Percentiles rank a stretch among this genome's conserved stretches.
Evolutionary conservation across 2,888 invertebrate species (phyloP).

Genomic region (Eristalis arbustorum): DNA sequence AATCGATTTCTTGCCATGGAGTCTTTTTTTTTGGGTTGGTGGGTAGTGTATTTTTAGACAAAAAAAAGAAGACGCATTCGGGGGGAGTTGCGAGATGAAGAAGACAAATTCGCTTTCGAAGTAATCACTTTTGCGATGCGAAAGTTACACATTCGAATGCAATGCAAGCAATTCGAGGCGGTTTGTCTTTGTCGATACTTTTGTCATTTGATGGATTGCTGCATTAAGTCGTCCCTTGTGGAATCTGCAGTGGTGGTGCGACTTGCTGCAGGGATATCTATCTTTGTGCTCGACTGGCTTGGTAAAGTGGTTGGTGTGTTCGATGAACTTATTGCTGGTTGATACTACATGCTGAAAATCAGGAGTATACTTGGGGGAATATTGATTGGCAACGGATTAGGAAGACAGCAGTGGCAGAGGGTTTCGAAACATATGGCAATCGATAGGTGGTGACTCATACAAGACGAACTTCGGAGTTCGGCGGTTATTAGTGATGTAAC

Average conservation of each 20-base stretch:
- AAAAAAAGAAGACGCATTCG: not conserved
- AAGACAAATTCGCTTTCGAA: constrained; percentile 6
- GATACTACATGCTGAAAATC: not conserved
- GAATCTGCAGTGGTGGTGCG: not conserved
- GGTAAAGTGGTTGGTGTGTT: not conserved
- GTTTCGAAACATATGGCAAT: too few relatives aligned
- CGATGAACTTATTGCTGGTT: not conserved
- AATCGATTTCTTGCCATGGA: not conserved
- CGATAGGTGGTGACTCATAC: too few relatives aligned
- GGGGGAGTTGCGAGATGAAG: constrained; percentile 22
- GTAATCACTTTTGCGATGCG: constrained; percentile 18
- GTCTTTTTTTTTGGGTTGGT: not conserved
- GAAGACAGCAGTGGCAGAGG: too few relatives aligned
- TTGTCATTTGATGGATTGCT: constrained; percentile 13
- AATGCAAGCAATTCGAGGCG: constrained; percentile 25
- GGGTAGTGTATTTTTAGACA: not conserved
- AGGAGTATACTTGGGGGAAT: too few relatives aligned
- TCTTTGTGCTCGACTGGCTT: not conserved
- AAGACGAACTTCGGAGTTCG: too few relatives aligned
- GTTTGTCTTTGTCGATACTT: constrained; percentile 17
- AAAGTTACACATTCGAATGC: constrained; percentile 32
- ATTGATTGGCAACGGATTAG: too few relatives aligned
- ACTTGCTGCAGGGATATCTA: not conserved
- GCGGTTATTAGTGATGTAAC: too few relatives aligned
- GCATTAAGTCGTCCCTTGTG: not conserved